A percentile compares a stretch with the other conserved stretches of the same genome.
Conservation (phyloP, 1,140 invertebrate genomes). For the Panagrolaimus sp. region DNA sequence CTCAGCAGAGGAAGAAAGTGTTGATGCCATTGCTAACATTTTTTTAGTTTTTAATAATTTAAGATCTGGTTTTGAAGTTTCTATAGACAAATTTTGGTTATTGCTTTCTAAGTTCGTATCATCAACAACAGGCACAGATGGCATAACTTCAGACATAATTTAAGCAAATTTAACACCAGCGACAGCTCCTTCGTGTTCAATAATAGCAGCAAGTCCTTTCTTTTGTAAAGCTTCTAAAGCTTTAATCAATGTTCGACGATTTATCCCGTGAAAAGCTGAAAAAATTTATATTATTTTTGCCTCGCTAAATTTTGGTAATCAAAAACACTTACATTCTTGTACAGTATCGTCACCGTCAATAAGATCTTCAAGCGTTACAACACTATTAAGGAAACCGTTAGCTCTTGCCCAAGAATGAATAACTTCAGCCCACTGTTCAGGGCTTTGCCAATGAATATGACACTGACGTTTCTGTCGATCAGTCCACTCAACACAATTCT, state of each 20-base stretch:
- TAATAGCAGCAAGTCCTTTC: slow-evolving; percentile 78
- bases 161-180: slow-evolving; percentile 88
- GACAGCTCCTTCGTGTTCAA: slow-evolving; percentile 73
- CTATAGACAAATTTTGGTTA: too few relatives aligned
- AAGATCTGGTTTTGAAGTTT: too few relatives aligned
- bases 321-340: slow-evolving; percentile 61
- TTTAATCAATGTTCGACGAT: slow-evolving; percentile 72
- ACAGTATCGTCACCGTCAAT: slow-evolving; percentile 74
- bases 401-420: slow-evolving; percentile 78
- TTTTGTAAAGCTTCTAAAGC: slow-evolving; percentile 72
- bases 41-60: not conserved
- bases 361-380: slow-evolving; percentile 87
- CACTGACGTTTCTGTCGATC: slow-evolving; percentile 78
- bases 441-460: slow-evolving; percentile 86
- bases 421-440: slow-evolving; percentile 86
- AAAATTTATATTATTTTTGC: slow-evolving; percentile 33
- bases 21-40: not conserved
- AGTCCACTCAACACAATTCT: slow-evolving; percentile 73
- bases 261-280: slow-evolving; percentile 79
- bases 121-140: too few relatives aligned
- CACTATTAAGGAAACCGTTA: slow-evolving; percentile 75
- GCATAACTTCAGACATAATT: slow-evolving; percentile 25
- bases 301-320: not conserved
- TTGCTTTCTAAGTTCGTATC: too few relatives aligned
- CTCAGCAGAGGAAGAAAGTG: slow-evolving; percentile 13